Percentiles rank a stretch among this genome's conserved stretches.
phyloP scores from a whole-genome alignment of 2,113 vertebrate genomes.

The Dendrocopos noguchii region DNA sequence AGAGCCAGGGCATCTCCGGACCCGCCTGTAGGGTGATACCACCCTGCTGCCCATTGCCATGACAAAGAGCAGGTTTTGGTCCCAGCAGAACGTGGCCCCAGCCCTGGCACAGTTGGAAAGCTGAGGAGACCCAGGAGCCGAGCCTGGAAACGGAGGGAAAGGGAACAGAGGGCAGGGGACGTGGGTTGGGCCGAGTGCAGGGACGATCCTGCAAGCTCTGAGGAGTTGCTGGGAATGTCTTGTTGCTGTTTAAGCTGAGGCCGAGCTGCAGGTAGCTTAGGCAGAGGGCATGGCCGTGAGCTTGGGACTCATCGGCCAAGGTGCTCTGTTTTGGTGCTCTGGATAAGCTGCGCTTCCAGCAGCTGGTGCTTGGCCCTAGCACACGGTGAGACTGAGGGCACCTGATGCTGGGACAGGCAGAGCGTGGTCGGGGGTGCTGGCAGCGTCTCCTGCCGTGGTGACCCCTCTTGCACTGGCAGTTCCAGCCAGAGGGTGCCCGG shows the following conservation, averaged over 20 bases:
- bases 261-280: background rate
- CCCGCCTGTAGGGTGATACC: accelerated
- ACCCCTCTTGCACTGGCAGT: accelerated
- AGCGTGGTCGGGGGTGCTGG: background rate
- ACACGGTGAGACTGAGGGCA: accelerated
- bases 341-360: background rate
- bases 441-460: accelerated
- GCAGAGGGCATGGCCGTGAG: too few relatives aligned
- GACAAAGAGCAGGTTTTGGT: background rate
- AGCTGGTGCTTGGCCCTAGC: background rate
- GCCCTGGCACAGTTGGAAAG: background rate
- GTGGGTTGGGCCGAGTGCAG: accelerated
- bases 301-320: accelerated
- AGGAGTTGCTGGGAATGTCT: background rate
- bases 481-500: background rate
- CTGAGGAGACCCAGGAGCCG: background rate
- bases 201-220: accelerated
- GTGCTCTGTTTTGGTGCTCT: too few relatives aligned
- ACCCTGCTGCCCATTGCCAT: accelerated
- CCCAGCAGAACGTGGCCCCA: background rate
- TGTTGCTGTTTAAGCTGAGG: background rate
- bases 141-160: background rate
- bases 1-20: background rate
- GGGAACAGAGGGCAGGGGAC: accelerated
- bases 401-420: background rate